phyloP scores from a whole-genome alignment of 1,140 invertebrate species.

The Ceratitis capitata region DNA sequence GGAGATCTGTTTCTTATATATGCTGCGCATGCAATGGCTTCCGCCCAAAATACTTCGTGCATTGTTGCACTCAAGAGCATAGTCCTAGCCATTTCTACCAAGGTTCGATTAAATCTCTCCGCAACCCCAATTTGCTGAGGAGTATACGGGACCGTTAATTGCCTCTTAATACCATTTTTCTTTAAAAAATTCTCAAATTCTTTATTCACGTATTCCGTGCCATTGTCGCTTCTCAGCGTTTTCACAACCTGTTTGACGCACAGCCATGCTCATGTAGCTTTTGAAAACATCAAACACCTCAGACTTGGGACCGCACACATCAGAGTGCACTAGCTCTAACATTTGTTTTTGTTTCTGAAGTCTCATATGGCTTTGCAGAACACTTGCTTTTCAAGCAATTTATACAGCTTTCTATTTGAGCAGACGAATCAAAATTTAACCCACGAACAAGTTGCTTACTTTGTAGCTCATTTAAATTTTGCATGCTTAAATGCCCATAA shows the following conservation, averaged over 20 bases:
- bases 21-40: too few relatives aligned
- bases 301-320: slow-evolving; percentile 59
- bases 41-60: too few relatives aligned
- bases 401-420: slow-evolving; percentile 43
- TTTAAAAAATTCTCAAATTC: slow-evolving; percentile 30
- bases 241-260: slow-evolving; percentile 49
- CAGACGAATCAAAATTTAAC: slow-evolving; percentile 45
- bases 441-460: slow-evolving; percentile 41
- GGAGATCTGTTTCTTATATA: too few relatives aligned
- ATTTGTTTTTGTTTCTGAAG: neutral
- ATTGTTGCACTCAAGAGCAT: slow-evolving; percentile 61
- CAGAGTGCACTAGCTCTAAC: slow-evolving; percentile 59
- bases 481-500: slow-evolving; percentile 51
- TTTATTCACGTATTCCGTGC: slow-evolving; percentile 55
- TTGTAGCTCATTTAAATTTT: slow-evolving; percentile 50
- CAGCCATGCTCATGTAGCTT: slow-evolving; percentile 23
- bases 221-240: slow-evolving; percentile 60
- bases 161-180: slow-evolving; percentile 40
- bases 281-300: slow-evolving; percentile 51
- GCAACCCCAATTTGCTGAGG: slow-evolving; percentile 63
- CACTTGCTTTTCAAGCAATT: slow-evolving; percentile 50
- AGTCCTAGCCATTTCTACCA: slow-evolving; percentile 46
- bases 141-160: slow-evolving; percentile 50
- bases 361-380: slow-evolving; percentile 46
- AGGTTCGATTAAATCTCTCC: slow-evolving; percentile 51